Evolutionary conservation across 1,140 invertebrate genomes (phyloP).

Genomic region (Ceratosolen solmsi): DNA sequence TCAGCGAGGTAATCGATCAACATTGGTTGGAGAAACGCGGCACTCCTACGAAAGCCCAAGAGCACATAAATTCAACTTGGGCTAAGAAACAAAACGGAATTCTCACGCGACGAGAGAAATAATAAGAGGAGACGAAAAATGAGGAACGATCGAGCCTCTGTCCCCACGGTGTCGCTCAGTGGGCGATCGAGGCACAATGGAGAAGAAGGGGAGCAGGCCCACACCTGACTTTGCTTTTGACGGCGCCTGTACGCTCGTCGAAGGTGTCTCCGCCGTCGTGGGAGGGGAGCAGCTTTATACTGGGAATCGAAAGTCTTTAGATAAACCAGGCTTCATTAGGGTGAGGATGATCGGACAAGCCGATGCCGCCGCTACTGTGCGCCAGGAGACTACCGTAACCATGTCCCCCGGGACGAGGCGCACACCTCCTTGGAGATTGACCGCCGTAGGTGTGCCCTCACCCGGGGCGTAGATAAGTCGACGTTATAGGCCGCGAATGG

Average conservation of each 20-base stretch:
- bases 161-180: neutral
- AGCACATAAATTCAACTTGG: neutral
- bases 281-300: slow-evolving; percentile 61
- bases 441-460: slow-evolving; percentile 16
- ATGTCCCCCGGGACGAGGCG: slow-evolving; percentile 30
- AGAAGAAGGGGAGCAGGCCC: neutral
- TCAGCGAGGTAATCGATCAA: neutral
- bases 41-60: neutral
- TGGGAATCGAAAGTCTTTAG: slow-evolving; percentile 72
- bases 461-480: neutral
- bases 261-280: neutral
- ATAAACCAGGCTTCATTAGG: slow-evolving; percentile 75
- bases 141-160: neutral
- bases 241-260: neutral
- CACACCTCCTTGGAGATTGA: slow-evolving; percentile 54
- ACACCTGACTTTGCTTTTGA: slow-evolving; percentile 11
- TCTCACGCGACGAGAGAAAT: neutral
- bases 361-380: slow-evolving; percentile 63
- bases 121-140: neutral
- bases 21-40: neutral
- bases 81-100: neutral
- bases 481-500: neutral
- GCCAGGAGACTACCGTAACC: slow-evolving; percentile 55
- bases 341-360: slow-evolving; percentile 74
- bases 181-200: neutral